These are phyloP conservation scores for Drosophila trichaetosa DNA, from an alignment of 2,888 invertebrate genomes.

Conservation along the genomic window DNA sequence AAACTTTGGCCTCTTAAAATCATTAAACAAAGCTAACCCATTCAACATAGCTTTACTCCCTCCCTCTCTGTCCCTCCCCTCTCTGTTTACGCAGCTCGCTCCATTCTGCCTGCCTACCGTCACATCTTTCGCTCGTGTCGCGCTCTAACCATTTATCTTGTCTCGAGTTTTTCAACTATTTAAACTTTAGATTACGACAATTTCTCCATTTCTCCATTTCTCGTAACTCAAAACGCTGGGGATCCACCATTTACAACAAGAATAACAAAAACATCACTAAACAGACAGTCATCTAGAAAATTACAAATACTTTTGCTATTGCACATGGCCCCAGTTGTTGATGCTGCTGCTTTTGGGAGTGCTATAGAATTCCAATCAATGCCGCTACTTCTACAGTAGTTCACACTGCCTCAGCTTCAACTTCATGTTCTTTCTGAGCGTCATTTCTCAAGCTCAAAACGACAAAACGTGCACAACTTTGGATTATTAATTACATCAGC, in stretches of 20 bases:
- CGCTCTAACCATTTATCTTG: constrained; percentile 61
- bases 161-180: constrained; percentile 63
- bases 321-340: constrained; percentile 41
- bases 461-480: constrained; percentile 76
- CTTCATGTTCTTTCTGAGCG: constrained; percentile 36
- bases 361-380: constrained; percentile 73
- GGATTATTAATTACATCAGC: constrained; percentile 78
- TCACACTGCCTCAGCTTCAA: constrained; percentile 23
- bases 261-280: constrained; percentile 38
- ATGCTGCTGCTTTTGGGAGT: constrained; percentile 16
- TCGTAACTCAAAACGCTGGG: constrained; percentile 72
- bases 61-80: neutral
- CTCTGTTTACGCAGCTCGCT: accelerated
- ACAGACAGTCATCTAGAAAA: constrained; percentile 72
- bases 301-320: constrained; percentile 78
- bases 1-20: constrained; percentile 52
- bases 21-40: constrained; percentile 41
- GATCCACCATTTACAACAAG: constrained; percentile 48
- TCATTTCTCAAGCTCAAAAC: constrained; percentile 81
- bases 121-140: constrained; percentile 23
- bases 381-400: constrained; percentile 41
- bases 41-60: neutral
- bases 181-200: constrained; percentile 79
- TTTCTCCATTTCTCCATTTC: constrained; percentile 67
- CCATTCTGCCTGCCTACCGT: neutral